Percentiles rank a stretch among this genome's conserved stretches.
Conservation (phyloP, 1,140 invertebrate genomes). For the Drosophila mayri region DNA sequence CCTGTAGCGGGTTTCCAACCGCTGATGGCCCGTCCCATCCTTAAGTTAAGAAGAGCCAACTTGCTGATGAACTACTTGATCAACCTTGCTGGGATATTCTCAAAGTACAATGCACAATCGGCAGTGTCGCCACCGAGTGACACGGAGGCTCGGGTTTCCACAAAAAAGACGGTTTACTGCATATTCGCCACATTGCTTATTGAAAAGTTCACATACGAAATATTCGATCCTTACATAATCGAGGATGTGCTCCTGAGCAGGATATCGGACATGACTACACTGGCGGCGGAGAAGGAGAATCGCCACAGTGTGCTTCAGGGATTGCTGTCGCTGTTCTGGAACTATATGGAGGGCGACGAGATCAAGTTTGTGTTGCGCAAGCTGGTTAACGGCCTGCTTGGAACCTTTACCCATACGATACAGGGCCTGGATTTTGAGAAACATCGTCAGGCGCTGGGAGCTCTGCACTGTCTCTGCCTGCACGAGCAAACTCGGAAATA, state of each 20-base stretch:
- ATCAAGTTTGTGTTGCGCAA: slow-evolving; percentile 88
- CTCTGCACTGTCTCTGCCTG: slow-evolving; percentile 85
- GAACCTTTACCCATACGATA: slow-evolving; percentile 88
- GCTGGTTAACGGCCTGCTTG: slow-evolving; percentile 86
- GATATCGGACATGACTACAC: slow-evolving; percentile 84
- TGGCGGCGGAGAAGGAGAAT: slow-evolving; percentile 57
- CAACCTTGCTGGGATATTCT: slow-evolving; percentile 86
- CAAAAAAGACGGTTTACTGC: slow-evolving; percentile 85
- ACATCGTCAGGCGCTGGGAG: slow-evolving; percentile 86
- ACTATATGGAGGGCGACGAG: slow-evolving; percentile 88
- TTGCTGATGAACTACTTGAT: slow-evolving; percentile 87
- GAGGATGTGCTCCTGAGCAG: slow-evolving; percentile 86
- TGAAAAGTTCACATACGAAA: slow-evolving; percentile 86
- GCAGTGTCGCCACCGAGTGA: neutral
- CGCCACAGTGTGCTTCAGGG: slow-evolving; percentile 63
- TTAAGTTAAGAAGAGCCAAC: slow-evolving; percentile 86
- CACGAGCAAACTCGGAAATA: slow-evolving; percentile 82
- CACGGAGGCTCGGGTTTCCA: slow-evolving; percentile 65
- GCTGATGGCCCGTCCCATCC: slow-evolving; percentile 87
- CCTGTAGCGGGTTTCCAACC: slow-evolving; percentile 89
- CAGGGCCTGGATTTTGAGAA: slow-evolving; percentile 87
- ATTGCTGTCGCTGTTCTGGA: slow-evolving; percentile 88
- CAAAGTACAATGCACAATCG: slow-evolving; percentile 57
- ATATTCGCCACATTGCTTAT: slow-evolving; percentile 86
- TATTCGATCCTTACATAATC: slow-evolving; percentile 86